Conservation (phyloP, 2,113 vertebrate species). For the Anolis carolinensis region DNA sequence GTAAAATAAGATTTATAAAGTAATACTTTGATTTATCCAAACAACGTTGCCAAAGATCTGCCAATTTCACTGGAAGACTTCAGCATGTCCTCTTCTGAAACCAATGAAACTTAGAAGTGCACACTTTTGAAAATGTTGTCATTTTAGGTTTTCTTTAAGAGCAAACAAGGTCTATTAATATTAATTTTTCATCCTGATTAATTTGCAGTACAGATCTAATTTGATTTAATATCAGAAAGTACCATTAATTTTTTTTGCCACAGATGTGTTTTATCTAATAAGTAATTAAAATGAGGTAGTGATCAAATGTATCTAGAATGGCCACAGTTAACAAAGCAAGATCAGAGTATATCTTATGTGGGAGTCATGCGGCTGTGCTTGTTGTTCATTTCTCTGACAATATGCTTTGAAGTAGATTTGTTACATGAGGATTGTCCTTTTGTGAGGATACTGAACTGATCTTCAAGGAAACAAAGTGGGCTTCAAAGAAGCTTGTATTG, state of each 20-base stretch:
- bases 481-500: conserved; percentile 80
- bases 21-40: background rate
- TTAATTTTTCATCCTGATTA: background rate
- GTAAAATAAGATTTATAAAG: conserved; percentile 44
- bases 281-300: background rate
- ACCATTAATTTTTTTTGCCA: background rate
- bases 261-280: conserved; percentile 32
- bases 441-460: conserved; percentile 75
- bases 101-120: background rate
- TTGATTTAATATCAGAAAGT: conserved; percentile 31
- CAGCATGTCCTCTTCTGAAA: background rate
- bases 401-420: conserved; percentile 77
- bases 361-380: conserved; percentile 44
- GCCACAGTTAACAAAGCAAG: background rate
- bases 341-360: background rate
- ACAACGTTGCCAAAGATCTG: background rate
- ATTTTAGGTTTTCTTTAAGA: background rate
- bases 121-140: background rate
- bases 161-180: conserved; percentile 1
- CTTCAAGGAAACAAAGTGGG: conserved; percentile 72
- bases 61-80: background rate
- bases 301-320: background rate
- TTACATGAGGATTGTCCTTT: conserved; percentile 79
- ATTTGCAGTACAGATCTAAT: background rate
- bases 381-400: conserved; percentile 65